Evolutionary conservation across 1,140 invertebrate species (phyloP), one percentile per base, ranked within the genome.

Genomic region (Condylostylus longicornis): DNA sequence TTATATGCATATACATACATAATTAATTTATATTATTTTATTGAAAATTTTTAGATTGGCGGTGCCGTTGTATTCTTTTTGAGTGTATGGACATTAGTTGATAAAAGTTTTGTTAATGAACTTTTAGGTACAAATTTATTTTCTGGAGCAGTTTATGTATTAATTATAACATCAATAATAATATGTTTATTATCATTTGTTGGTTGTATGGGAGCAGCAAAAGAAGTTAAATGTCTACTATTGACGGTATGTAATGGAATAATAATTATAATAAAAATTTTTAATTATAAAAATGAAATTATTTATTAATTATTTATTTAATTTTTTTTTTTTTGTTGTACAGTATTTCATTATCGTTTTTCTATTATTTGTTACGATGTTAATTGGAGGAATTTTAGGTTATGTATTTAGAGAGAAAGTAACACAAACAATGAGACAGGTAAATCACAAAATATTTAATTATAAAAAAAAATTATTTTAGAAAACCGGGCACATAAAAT

Each of bases 341-440:
- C 67, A 89, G 82, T 90, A 90, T 58, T 86, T 86, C 59, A 81
- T 89, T 47, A 67, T 86, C 13, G 68, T 90, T 18, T 77, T 89
- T 46, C 66, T 88, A 39, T 74, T 90, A 36, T 88, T 89, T 56
- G 79, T 90, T 36, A 79, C 79, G 35, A 79, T 90, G 72, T 61
- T 90, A 41, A 77, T 90, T 45, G 86, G 85, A 15, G 87, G 86
- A 13, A 82, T 90, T 35, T 65, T 93, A 23, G 82, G 82, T 18
- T 90, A 87, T 51, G 82, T 91, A 21, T 91, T 89, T 62, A 70
- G 81, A 32, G 77, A 77, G 43, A 78, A 85, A 54, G 74, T 86
- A 10, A 57, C 75, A 18, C 67, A 68, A 17, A 77, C 74, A 0
- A 67, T 84, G 55, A 72, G 81, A 46, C 71, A 60, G 47, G 55